Conservation (phyloP, 2,113 vertebrate genomes). For the Podarcis muralis region DNA sequence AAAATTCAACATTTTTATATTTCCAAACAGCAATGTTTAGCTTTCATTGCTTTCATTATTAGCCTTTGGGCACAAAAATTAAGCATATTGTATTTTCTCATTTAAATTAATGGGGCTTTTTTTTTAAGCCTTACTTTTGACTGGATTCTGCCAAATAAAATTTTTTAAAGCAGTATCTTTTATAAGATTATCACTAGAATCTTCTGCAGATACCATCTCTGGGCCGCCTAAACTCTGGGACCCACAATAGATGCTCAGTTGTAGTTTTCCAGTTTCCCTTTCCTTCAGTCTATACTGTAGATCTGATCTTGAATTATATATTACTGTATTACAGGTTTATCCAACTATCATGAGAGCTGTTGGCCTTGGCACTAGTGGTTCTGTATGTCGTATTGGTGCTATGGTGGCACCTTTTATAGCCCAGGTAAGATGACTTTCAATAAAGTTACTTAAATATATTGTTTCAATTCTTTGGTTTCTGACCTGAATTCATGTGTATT, state of each 20-base stretch:
- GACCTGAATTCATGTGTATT: not conserved
- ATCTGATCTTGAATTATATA: not conserved
- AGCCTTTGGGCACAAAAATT: not conserved
- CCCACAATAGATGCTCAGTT: not conserved
- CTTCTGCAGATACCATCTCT: not conserved
- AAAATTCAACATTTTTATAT: not conserved
- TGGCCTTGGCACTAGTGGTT: conserved; percentile 93
- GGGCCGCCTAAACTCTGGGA: not conserved
- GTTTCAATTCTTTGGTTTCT: not conserved
- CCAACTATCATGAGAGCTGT: conserved; percentile 87
- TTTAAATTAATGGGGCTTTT: not conserved
- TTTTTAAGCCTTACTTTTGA: too few relatives aligned
- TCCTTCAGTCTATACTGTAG: not conserved
- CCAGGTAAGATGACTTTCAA: conserved; percentile 66
- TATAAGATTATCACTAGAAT: not conserved
- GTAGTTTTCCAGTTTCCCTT: not conserved
- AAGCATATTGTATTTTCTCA: not conserved
- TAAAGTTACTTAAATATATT: not conserved
- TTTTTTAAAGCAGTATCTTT: not conserved
- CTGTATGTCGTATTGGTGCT: conserved; percentile 90
- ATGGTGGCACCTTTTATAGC: conserved; percentile 95
- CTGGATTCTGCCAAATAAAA: too few relatives aligned
- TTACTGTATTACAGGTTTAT: conserved; percentile 82
- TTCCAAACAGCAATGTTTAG: not conserved
- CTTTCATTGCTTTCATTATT: not conserved